Base-by-base conservation (phyloP, 1,140 invertebrate genomes). In the Aplysia californica region DNA sequence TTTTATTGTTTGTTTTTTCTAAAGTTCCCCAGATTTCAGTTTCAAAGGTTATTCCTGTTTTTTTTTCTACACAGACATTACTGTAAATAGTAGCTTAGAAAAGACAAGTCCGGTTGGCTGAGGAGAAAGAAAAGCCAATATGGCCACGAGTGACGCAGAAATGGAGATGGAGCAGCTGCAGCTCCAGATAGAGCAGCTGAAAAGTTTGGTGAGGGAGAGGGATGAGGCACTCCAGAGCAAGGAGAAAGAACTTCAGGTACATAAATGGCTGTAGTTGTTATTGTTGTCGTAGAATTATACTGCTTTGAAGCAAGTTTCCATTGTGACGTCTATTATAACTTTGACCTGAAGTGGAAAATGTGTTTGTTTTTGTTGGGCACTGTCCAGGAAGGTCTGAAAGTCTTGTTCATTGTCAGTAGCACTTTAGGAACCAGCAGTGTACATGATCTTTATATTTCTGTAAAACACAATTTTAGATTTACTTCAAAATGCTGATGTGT, bases 141-240 rank as follows among this genome's bases (percentile, higher is more conserved):
- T 86, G 85, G 84, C 79, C 58, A 81, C 80, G 55, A 78, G 67
- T 74, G 86, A 87, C 33, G 44, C 85, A 0, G 72, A 85, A 72
- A 86, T 88, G 39, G 84, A 88, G 76, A 74, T 87, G 71, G 84
- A 89, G 56, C 84, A 89, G 76, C 89, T 90, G 80, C 84, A 87
- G 75, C 79, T 83, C 33, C 78, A 89, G 68, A 86, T 91, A 69
- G 81, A 87, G 20, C 89, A 90, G 78, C 85, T 91, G 41, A 89
- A 90, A 79, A 79, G 74, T 35, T 83, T 91, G 82, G 83, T 91
- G 50, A 80, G 88, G 71, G 86, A 89, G 61, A 85, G 87, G 65
- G 90, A 90, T 65, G 82, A 85, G n/a, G 69, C 80, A 23, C 73
- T 88, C 10, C 75, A 83, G 55, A 81, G 76, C n/a, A 90, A 88